phyloP scores from a whole-genome alignment of 1,140 invertebrate species.

The Tetragonula clypearis region DNA sequence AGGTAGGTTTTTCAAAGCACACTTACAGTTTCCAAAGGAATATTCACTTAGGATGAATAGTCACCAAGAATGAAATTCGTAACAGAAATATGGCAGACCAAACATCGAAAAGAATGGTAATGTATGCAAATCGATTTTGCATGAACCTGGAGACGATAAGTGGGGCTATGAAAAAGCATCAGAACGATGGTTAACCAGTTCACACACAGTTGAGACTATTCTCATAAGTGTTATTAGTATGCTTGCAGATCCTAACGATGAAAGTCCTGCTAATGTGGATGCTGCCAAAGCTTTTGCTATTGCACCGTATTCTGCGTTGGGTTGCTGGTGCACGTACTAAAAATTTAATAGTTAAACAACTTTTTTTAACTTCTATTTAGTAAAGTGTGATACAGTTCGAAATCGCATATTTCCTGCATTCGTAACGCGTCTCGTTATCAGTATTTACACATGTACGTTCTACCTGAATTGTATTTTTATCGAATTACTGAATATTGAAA shows the following conservation, averaged over 20 bases:
- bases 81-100: slow-evolving; percentile 99
- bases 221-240: slow-evolving; percentile 99
- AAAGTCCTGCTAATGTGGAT: slow-evolving; percentile 99
- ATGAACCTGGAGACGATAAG: slow-evolving; percentile 99
- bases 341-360: too few relatives aligned
- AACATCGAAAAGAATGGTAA: slow-evolving; percentile 99
- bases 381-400: too few relatives aligned
- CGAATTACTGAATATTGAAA: too few relatives aligned
- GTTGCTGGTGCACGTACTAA: too few relatives aligned
- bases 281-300: slow-evolving; percentile 85
- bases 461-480: too few relatives aligned
- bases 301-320: too few relatives aligned
- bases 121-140: slow-evolving; percentile 99
- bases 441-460: too few relatives aligned
- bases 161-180: slow-evolving; percentile 99
- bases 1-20: slow-evolving; percentile 99
- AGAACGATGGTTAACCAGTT: slow-evolving; percentile 98
- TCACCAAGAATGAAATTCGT: slow-evolving; percentile 99
- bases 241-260: slow-evolving; percentile 99
- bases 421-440: too few relatives aligned
- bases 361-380: too few relatives aligned
- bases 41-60: slow-evolving; percentile 91
- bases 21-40: slow-evolving; percentile 98
- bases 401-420: too few relatives aligned
- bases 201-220: slow-evolving; percentile 99